phyloP scores from a whole-genome alignment of 2,113 vertebrate species.

The Connochaetes taurinus region DNA sequence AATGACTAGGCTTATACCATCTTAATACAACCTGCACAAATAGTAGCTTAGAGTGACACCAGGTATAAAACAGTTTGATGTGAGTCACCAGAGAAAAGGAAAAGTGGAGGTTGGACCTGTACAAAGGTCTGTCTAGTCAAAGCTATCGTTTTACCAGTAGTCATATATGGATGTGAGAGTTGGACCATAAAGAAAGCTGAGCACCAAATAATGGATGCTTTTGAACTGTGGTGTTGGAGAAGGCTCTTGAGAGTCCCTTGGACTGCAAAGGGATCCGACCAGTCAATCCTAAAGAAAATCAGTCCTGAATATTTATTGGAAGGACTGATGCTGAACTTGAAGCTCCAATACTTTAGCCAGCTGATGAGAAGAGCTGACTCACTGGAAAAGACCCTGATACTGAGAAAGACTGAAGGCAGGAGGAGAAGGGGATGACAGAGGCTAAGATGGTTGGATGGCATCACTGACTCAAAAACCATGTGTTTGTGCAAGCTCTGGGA shows the following conservation, averaged over 20 bases:
- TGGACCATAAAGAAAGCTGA: not conserved
- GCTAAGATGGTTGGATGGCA: not conserved
- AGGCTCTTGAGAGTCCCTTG: not conserved
- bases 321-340: not conserved
- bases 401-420: not conserved
- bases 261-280: not conserved
- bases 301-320: not conserved
- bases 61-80: not conserved
- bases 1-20: not conserved
- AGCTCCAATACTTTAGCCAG: not conserved
- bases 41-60: not conserved
- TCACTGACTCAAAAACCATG: not conserved
- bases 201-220: not conserved
- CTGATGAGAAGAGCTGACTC: not conserved
- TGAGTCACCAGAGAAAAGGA: not conserved
- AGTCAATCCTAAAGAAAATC: not conserved
- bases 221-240: not conserved
- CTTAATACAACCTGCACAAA: not conserved
- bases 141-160: not conserved
- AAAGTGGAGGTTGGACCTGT: not conserved
- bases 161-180: not conserved
- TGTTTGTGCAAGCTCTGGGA: not conserved
- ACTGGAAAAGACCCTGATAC: not conserved
- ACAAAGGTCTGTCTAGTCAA: not conserved
- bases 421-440: not conserved